Evolutionary conservation across 1,140 invertebrate species (phyloP).

Genomic region (Lordiphosa stackelbergi): DNA sequence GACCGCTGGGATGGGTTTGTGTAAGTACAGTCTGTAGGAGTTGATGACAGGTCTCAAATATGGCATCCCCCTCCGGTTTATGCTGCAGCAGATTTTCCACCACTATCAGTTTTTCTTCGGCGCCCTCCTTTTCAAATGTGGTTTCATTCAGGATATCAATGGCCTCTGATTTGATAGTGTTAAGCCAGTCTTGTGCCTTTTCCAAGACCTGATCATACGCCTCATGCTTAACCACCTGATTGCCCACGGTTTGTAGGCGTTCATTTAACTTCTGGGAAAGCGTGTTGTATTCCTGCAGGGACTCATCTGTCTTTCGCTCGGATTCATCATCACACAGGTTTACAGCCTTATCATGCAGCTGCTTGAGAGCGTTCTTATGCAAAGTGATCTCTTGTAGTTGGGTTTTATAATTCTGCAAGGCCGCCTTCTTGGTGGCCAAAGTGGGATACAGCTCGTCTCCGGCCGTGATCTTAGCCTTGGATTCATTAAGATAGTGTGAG

Average conservation of each 20-base stretch:
- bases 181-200: conserved; percentile 83
- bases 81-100: conserved; percentile 87
- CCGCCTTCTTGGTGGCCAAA: conserved; percentile 90
- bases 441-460: conserved; percentile 85
- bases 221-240: conserved; percentile 89
- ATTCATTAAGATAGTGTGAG: conserved; percentile 87
- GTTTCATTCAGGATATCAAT: conserved; percentile 87
- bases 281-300: conserved; percentile 84
- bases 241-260: conserved; percentile 83
- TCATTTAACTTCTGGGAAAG: conserved; percentile 83
- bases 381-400: conserved; percentile 89
- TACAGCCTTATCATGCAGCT: conserved; percentile 86
- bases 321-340: conserved; percentile 86
- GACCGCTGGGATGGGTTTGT: conserved; percentile 88
- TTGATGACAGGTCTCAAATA: conserved; percentile 84
- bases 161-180: conserved; percentile 82
- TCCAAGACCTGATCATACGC: conserved; percentile 88
- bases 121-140: conserved; percentile 84
- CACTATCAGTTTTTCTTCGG: conserved; percentile 85
- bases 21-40: conserved; percentile 85
- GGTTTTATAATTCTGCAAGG: conserved; percentile 85
- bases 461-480: conserved; percentile 83
- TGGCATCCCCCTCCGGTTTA: conserved; percentile 85
- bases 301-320: conserved; percentile 83
- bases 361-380: conserved; percentile 87